Evolutionary conservation across 2,888 invertebrate species (phyloP).

Genomic region (Diarsia rubi): DNA sequence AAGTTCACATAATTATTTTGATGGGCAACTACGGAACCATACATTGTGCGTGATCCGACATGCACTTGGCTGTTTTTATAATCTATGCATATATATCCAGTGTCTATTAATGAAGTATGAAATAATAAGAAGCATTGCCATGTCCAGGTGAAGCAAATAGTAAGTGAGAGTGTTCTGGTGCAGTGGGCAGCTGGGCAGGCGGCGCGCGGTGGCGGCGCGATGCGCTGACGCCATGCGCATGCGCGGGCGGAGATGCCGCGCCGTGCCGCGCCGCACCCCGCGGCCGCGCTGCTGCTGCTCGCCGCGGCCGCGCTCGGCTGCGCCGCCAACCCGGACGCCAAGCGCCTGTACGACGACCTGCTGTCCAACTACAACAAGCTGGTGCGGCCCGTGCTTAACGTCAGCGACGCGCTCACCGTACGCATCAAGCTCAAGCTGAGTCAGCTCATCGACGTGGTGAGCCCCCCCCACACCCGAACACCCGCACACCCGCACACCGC

Average conservation of each 20-base stretch:
- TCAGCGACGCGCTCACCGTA: constrained; percentile 97
- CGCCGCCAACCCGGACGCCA: constrained; percentile 98
- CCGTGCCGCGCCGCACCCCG: constrained; percentile 82
- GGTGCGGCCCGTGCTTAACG: constrained; percentile 98
- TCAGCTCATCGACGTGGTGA: constrained; percentile 99
- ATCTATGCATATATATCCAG: no score
- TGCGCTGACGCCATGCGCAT: constrained; percentile 86
- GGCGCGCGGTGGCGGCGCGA: constrained; percentile 77
- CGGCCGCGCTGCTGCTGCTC: constrained; percentile 81
- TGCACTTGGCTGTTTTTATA: no score
- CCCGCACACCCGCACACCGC: not conserved
- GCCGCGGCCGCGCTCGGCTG: constrained; percentile 91
- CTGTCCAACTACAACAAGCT: constrained; percentile 99
- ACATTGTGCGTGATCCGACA: no score
- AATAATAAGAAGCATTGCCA: not conserved
- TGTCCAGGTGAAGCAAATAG: not conserved
- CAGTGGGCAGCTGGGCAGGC: constrained; percentile 67
- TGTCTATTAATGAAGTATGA: not conserved
- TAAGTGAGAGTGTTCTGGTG: not conserved
- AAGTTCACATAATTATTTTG: no score
- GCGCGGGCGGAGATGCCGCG: constrained; percentile 84
- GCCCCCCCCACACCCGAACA: constrained; percentile 77
- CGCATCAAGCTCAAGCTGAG: constrained; percentile 99
- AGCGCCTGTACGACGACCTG: constrained; percentile 98
- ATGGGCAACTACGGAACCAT: no score